phyloP scores from a whole-genome alignment of 2,113 vertebrate species.

The Prionailurus viverrinus region DNA sequence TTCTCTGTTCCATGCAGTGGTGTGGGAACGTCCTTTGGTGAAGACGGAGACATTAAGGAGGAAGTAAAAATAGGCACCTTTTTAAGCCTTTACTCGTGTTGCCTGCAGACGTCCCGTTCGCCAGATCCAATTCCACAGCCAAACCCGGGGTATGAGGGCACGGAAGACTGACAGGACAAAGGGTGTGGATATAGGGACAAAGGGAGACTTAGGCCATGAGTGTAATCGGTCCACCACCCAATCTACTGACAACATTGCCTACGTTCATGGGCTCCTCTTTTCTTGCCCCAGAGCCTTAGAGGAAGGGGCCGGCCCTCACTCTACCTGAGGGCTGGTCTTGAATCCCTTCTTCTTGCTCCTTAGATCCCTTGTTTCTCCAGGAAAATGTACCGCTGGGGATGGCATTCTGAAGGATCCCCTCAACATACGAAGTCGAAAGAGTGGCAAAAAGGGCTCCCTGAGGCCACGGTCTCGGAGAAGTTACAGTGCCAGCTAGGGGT shows the following conservation, averaged over 20 bases:
- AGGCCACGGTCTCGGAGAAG: background rate
- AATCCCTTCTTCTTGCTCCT: background rate
- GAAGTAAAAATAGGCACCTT: background rate
- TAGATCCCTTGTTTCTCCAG: background rate
- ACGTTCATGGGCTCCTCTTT: accelerated
- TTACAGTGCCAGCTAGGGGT: background rate
- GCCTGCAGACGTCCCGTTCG: background rate
- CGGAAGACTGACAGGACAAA: no score
- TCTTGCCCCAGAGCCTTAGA: background rate
- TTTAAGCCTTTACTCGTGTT: background rate
- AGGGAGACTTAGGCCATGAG: background rate
- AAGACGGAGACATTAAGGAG: background rate
- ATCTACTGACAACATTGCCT: background rate
- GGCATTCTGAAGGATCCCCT: background rate
- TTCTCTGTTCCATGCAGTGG: background rate
- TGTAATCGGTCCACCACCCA: background rate
- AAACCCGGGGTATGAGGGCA: background rate
- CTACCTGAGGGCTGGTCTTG: background rate
- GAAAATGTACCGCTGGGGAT: background rate
- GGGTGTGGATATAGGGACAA: no score
- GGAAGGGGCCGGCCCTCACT: background rate
- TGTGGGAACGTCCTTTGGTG: no score
- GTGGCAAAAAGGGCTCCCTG: no score
- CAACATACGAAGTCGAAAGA: background rate
- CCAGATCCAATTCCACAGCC: background rate